Conservation (phyloP, 64 coral and sea anemone species). For the Orbicella faveolata region DNA sequence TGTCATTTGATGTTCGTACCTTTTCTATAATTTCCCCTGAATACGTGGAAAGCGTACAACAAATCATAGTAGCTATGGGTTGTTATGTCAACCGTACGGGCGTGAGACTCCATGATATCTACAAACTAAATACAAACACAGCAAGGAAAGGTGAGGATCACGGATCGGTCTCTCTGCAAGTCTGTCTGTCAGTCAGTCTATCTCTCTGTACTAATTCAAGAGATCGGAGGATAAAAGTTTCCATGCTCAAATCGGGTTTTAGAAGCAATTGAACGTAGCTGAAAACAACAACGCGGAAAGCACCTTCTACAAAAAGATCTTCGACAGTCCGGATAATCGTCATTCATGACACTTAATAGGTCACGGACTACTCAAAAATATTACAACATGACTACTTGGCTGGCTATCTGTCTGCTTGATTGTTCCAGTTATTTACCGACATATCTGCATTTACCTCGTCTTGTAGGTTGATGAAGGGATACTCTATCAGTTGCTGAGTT, state of each 20-base stretch:
- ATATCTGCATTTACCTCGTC: slow-evolving; percentile 61
- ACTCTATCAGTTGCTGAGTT: slow-evolving; percentile 80
- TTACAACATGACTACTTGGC: background rate
- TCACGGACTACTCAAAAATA: too few species aligned
- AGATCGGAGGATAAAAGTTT: too few species aligned
- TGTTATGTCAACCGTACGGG: slow-evolving; percentile 91
- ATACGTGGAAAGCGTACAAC: slow-evolving; percentile 91
- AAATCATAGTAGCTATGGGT: slow-evolving; percentile 91
- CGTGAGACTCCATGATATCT: slow-evolving; percentile 95
- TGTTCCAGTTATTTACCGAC: background rate
- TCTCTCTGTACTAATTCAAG: too few species aligned
- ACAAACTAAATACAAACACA: slow-evolving; percentile 65
- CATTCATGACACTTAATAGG: too few species aligned
- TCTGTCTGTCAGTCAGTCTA: too few species aligned
- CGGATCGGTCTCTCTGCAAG: too few species aligned
- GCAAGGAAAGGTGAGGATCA: background rate
- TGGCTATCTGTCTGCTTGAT: background rate
- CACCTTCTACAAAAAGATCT: too few species aligned
- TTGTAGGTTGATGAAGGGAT: slow-evolving; percentile 90
- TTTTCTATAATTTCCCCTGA: slow-evolving; percentile 94
- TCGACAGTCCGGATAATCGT: too few species aligned
- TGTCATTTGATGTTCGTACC: slow-evolving; percentile 28
- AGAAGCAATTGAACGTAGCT: too few species aligned
- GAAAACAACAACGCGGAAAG: too few species aligned
- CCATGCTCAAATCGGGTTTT: too few species aligned